Evolutionary conservation across 2,797 vertebrate species (phyloP).

Genomic region (Lemur catta): DNA sequence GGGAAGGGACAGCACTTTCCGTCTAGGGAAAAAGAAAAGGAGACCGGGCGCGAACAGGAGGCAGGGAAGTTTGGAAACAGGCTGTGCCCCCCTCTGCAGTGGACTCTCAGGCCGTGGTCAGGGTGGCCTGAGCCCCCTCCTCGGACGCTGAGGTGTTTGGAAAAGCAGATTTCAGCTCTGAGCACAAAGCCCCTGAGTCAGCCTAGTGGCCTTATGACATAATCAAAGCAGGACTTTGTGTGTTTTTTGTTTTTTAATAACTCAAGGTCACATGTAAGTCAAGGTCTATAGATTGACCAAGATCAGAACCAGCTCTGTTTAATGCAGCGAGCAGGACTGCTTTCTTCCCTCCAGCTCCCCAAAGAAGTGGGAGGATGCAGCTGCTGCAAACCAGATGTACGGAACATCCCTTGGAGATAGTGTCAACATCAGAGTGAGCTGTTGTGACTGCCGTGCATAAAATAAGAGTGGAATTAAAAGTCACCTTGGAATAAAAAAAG

Average conservation of each 20-base stretch:
- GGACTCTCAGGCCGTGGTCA: neutral
- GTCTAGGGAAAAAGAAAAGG: neutral
- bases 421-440: constrained; percentile 21
- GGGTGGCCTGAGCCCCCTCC: neutral
- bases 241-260: neutral
- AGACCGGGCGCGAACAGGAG: neutral
- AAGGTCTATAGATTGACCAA: neutral
- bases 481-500: constrained; percentile 61
- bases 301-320: neutral
- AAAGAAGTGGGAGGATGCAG: neutral
- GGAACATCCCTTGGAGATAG: constrained; percentile 29
- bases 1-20: neutral
- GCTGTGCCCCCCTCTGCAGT: neutral
- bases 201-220: neutral
- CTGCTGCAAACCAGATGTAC: constrained; percentile 16
- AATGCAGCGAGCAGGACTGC: neutral
- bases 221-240: neutral
- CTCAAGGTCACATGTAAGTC: constrained; percentile 46
- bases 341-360: neutral
- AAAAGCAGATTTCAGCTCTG: neutral
- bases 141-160: neutral
- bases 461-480: constrained; percentile 46
- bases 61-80: neutral
- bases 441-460: constrained; percentile 31
- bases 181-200: constrained; percentile 22